Conservation (phyloP, 2,888 invertebrate genomes). For the Eucriotettix oculatus region DNA sequence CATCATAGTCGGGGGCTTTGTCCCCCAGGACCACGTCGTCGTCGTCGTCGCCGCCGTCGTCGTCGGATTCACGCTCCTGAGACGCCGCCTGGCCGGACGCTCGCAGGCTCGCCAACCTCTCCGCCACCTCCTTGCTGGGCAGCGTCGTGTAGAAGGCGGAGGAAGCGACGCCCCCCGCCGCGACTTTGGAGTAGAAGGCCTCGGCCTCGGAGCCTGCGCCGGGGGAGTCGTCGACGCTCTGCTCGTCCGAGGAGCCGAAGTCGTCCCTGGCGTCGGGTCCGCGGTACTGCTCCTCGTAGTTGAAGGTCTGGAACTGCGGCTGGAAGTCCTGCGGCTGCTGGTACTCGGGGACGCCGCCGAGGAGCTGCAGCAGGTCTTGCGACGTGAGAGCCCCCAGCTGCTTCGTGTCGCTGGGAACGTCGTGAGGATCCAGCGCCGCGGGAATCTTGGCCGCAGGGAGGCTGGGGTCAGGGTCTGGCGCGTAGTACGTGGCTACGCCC, state of each 20-base stretch:
- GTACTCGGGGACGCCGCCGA: conserved; percentile 13
- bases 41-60: no score
- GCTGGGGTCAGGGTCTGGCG: conserved; percentile 33
- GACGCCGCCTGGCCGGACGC: background rate
- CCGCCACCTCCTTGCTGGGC: conserved; percentile 43
- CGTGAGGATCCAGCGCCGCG: conserved; percentile 25
- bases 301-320: conserved; percentile 28
- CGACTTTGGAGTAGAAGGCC: conserved; percentile 17
- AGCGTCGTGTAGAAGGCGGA: conserved; percentile 35
- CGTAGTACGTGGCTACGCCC: conserved; percentile 21
- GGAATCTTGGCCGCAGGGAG: conserved; percentile 26
- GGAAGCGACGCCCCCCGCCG: background rate
- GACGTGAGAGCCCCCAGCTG: conserved; percentile 2
- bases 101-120: conserved; percentile 36
- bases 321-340: conserved; percentile 30
- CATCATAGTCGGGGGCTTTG: no score
- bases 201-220: background rate
- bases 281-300: conserved; percentile 24
- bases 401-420: conserved; percentile 23
- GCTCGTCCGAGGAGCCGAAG: background rate
- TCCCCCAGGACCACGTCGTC: no score
- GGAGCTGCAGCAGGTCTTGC: conserved; percentile 8
- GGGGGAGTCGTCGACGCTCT: background rate
- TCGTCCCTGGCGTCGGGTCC: background rate
- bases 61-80: no score